These are phyloP conservation scores for Germaria angustata DNA, from an alignment of 2,888 invertebrate genomes.

Conservation along the genomic window DNA sequence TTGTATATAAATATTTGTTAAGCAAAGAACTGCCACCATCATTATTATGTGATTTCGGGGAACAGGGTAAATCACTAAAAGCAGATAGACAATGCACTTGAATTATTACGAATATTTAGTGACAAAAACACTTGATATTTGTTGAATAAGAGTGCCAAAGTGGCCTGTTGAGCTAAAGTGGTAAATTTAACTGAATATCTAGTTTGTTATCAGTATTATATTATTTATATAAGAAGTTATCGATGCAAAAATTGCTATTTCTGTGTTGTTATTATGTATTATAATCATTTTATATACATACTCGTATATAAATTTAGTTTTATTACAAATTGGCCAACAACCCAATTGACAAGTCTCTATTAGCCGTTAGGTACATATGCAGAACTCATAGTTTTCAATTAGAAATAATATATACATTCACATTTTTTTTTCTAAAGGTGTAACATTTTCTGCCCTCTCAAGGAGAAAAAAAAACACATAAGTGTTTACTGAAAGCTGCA, in stretches of 20 bases:
- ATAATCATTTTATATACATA: conserved; percentile 6
- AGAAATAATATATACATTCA: no score
- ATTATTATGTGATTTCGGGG: no score
- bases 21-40: no score
- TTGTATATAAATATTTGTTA: no score
- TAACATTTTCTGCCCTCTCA: no score
- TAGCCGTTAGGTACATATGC: background rate
- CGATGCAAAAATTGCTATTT: background rate
- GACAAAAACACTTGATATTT: background rate
- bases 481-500: no score
- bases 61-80: background rate
- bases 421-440: no score
- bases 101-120: conserved; percentile 7
- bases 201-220: conserved; percentile 20
- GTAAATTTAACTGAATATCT: conserved; percentile 10
- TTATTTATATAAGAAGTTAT: conserved; percentile 1
- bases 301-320: no score
- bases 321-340: conserved; percentile 32
- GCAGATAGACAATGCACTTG: background rate
- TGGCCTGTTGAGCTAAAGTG: background rate
- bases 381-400: background rate
- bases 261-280: background rate
- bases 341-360: background rate
- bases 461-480: no score
- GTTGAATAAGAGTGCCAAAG: background rate